Base-by-base conservation (phyloP, 2,113 vertebrate species). In the Poeciliopsis occidentalis region DNA sequence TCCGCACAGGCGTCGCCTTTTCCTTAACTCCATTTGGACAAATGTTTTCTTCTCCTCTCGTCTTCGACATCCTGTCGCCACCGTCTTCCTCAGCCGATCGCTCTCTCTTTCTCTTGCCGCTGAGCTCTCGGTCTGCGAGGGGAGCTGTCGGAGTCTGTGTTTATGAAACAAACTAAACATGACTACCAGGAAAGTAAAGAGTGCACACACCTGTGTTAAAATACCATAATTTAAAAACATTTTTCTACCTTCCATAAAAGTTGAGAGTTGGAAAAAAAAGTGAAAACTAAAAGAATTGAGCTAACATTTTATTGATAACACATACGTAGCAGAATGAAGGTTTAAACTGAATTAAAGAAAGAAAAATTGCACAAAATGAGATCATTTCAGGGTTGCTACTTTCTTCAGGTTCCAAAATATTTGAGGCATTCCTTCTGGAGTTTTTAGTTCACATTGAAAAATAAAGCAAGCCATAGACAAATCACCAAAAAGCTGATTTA, bases 41-140 rank as follows among this genome's bases (percentile, higher is more conserved):
- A 29, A 67, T 15, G 31, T 94, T 94, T 76, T 93, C 92, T 3
- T 92, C 81, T n/a, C 79, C 82, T 22, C 60, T 67, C 64, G 27
- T 39, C 60, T 70, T 68, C 0, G 24, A 15, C 67, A 11, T 15
- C 69, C 69, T 69, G 67, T 71, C 67, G 79, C 81, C 71, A 11
- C 26, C 4, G 2, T 74, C 73, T 32, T 62, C 81, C 60, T 66
- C 67, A 0, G 34, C 27, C 1, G 7, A 8, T 1, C 5, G 70
- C 24, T 61, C 82, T 54, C 95, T 80, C 82, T 94, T 95, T 84
- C 92, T 91, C 78, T 94, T 95, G 29, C 90, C 73, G 2, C 76
- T 79, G 29, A 76, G 72, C 60, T 89, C 87, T 22, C 67, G 81
- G 30, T 84, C 70, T 12, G 71, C 30, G 0, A 73, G 75, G 0